A percentile compares a stretch with the other conserved stretches of the same genome.
These are phyloP conservation scores for Octopus bimaculoides DNA, from an alignment of 1,140 invertebrate genomes.

Conservation along the genomic window DNA sequence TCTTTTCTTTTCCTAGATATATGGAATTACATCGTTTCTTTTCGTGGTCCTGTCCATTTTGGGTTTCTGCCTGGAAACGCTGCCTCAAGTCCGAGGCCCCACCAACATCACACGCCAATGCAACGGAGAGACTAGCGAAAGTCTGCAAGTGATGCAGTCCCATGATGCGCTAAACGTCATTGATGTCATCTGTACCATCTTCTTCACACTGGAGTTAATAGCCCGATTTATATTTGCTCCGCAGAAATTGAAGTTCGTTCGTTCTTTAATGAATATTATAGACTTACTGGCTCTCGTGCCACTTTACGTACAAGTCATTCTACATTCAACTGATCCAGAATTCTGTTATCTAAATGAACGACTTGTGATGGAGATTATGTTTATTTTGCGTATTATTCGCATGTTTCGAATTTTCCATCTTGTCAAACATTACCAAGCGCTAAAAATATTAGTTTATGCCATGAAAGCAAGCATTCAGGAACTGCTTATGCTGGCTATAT, in stretches of 20 bases:
- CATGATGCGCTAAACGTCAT: slow-evolving; percentile 39
- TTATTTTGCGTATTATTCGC: slow-evolving; percentile 49
- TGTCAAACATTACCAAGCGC: slow-evolving; percentile 50
- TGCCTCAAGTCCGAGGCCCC: slow-evolving; percentile 79
- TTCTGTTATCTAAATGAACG: slow-evolving; percentile 47
- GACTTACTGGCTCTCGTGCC: slow-evolving; percentile 59
- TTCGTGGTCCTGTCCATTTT: slow-evolving; percentile 88
- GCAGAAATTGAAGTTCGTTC: slow-evolving; percentile 54
- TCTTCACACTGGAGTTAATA: slow-evolving; percentile 58
- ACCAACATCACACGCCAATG: slow-evolving; percentile 65
- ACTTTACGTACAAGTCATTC: slow-evolving; percentile 53
- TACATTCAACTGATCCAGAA: slow-evolving; percentile 35
- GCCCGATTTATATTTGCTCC: slow-evolving; percentile 57
- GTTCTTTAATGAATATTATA: slow-evolving; percentile 58
- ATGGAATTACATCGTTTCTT: slow-evolving; percentile 82
- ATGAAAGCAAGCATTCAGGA: slow-evolving; percentile 53
- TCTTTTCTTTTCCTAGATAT: slow-evolving; percentile 61
- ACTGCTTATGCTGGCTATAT: slow-evolving; percentile 81
- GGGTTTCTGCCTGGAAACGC: slow-evolving; percentile 90
- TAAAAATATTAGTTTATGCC: slow-evolving; percentile 51
- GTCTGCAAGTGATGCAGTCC: slow-evolving; percentile 29
- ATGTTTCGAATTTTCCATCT: slow-evolving; percentile 55
- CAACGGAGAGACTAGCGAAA: slow-evolving; percentile 18
- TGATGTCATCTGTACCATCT: slow-evolving; percentile 57
- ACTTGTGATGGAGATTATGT: slow-evolving; percentile 49